Base-by-base conservation (phyloP, 2,888 invertebrate species). In the Tinea pellionella region DNA sequence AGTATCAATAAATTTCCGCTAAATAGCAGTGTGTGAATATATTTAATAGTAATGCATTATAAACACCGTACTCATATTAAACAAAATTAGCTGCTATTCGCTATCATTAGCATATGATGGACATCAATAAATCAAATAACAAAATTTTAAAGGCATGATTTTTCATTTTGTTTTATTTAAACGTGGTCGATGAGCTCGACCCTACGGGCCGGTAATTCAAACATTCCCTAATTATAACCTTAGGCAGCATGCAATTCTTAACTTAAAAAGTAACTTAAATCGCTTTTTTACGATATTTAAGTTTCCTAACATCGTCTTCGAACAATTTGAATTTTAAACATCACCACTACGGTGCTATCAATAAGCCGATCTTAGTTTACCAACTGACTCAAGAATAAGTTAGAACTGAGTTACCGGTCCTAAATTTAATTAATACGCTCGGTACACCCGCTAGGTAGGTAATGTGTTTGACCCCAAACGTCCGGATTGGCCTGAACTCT, bases 401-500 rank as follows among this genome's bases (percentile, higher is more conserved):
- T n/a, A n/a, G n/a, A n/a, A n/a, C n/a, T n/a, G n/a, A n/a, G n/a
- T n/a, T n/a, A n/a, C n/a, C n/a, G n/a, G n/a, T n/a, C n/a, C n/a
- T 53, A 53, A 53, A 51, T 60, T 53, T 51, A 60, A 60, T 60
- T 60, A 60, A 60, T 60, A 37, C 53, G 9, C 15, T 16, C 18
- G 18, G 16, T 53, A 56, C 55, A 70, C 79, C 77, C 82, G 78
- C 80, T 84, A 81, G 82, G 84, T 83, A 84, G 82, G 84, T 86
- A 86, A 86, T 85, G 86, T 72, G 71, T 82, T 82, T 84, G 85
- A 86, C 86, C 85, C 68, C 76, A 67, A 77, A 77, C 79, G 73
- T 67, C 71, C 75, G 74, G 73, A 13, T 77, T 80, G 81, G 80
- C 76, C 78, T 82, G 82, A 84, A 80, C 84, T 77, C 73, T 75